A percentile compares a stretch with the other conserved stretches of the same genome.
Conservation (phyloP, 2,113 vertebrate genomes). For the Anhinga rufa region DNA sequence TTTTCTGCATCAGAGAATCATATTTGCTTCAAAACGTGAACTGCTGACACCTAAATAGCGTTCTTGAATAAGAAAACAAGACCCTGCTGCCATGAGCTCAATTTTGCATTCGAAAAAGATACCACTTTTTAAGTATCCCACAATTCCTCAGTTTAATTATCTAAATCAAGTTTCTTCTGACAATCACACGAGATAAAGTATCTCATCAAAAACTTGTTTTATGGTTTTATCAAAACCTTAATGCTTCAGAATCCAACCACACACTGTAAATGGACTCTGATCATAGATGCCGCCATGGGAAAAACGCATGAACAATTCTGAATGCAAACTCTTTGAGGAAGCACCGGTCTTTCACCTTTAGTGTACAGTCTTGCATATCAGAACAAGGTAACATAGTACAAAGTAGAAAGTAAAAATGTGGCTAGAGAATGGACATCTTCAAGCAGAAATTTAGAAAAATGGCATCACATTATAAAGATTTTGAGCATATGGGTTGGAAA, state of each 20-base stretch:
- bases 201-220: not conserved
- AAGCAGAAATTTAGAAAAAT: not conserved
- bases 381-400: not conserved
- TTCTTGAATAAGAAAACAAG: not conserved
- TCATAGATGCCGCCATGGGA: not conserved
- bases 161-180: not conserved
- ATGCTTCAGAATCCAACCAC: not conserved
- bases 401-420: not conserved
- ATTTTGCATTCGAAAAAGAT: not conserved
- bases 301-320: not conserved
- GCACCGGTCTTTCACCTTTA: not conserved
- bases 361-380: not conserved
- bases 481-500: not conserved
- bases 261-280: not conserved
- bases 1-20: not conserved
- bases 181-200: not conserved
- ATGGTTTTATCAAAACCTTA: not conserved
- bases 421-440: not conserved
- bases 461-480: not conserved
- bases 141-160: not conserved
- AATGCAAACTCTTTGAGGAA: not conserved
- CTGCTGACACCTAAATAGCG: not conserved
- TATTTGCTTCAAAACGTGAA: not conserved
- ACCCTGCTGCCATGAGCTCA: not conserved
- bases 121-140: not conserved